These are phyloP conservation scores for Pantherophis guttatus DNA, from an alignment of 2,113 vertebrate species.

Conservation along the genomic window DNA sequence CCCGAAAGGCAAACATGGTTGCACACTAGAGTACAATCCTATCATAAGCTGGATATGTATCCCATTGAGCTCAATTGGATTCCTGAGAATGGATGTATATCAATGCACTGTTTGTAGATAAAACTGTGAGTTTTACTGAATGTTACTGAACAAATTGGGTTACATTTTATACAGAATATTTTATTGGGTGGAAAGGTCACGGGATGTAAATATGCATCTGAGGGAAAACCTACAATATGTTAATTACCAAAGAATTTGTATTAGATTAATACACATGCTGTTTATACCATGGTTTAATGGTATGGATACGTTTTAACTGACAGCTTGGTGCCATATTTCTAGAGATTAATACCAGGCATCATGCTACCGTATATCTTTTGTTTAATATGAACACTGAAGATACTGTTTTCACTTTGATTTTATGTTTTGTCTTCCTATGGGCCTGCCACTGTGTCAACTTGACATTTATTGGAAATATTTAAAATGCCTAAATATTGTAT, in stretches of 20 bases:
- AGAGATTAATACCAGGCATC: slow-evolving; percentile 60
- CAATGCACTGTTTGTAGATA: slow-evolving; percentile 58
- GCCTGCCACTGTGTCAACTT: slow-evolving; percentile 78
- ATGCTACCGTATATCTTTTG: slow-evolving; percentile 66
- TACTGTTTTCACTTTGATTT: slow-evolving; percentile 41
- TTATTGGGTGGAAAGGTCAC: slow-evolving; percentile 71
- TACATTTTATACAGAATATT: slow-evolving; percentile 70
- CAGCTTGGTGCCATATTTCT: slow-evolving; percentile 75
- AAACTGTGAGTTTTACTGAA: slow-evolving; percentile 73
- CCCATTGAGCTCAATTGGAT: background rate
- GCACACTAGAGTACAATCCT: slow-evolving; percentile 64
- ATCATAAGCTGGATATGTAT: background rate
- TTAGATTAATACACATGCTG: slow-evolving; percentile 74
- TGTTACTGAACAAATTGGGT: slow-evolving; percentile 65
- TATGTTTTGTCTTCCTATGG: slow-evolving; percentile 63
- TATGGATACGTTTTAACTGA: slow-evolving; percentile 58
- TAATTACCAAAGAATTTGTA: slow-evolving; percentile 94
- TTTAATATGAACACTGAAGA: slow-evolving; percentile 68
- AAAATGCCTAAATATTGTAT: slow-evolving; percentile 43
- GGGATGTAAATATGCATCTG: slow-evolving; percentile 68
- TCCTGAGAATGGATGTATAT: background rate
- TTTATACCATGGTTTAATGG: slow-evolving; percentile 66
- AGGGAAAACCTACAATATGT: slow-evolving; percentile 67
- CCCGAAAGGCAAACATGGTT: slow-evolving; percentile 59
- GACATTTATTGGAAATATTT: slow-evolving; percentile 22